Evolutionary conservation across 2,113 vertebrate genomes (phyloP).

Genomic region (Coptodon bakossiorum): DNA sequence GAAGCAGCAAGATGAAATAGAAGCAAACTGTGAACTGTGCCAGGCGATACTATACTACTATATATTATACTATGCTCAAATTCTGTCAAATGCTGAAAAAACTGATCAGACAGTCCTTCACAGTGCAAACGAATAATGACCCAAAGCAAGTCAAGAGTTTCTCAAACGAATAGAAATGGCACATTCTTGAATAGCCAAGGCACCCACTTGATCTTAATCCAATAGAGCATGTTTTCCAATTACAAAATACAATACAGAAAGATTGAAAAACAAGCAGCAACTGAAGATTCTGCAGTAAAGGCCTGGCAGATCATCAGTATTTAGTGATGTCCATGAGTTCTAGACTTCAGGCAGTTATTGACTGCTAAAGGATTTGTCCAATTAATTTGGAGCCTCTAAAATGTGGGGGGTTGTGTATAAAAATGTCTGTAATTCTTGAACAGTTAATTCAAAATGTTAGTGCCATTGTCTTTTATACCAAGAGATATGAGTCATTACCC

Average conservation of each 20-base stretch:
- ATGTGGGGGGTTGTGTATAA: background rate
- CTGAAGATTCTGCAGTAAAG: background rate
- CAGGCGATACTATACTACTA: rapidly evolving
- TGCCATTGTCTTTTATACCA: background rate
- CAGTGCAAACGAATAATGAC: background rate
- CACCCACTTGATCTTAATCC: background rate
- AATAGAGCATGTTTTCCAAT: background rate
- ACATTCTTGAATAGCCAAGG: background rate
- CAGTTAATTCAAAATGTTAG: background rate
- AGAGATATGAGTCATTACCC: background rate
- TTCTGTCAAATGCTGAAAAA: background rate
- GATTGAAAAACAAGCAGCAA: background rate
- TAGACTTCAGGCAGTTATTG: background rate
- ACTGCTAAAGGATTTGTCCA: background rate
- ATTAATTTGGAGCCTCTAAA: background rate
- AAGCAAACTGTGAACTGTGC: background rate
- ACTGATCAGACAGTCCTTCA: background rate
- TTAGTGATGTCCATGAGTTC: background rate
- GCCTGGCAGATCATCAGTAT: background rate
- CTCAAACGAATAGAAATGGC: background rate
- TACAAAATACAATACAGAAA: background rate
- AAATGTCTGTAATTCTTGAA: background rate
- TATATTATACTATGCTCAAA: background rate
- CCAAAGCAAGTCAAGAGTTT: background rate
- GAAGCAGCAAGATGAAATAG: background rate